These are phyloP conservation scores for Philereme vetulata DNA, from an alignment of 2,888 invertebrate species.

Conservation along the genomic window DNA sequence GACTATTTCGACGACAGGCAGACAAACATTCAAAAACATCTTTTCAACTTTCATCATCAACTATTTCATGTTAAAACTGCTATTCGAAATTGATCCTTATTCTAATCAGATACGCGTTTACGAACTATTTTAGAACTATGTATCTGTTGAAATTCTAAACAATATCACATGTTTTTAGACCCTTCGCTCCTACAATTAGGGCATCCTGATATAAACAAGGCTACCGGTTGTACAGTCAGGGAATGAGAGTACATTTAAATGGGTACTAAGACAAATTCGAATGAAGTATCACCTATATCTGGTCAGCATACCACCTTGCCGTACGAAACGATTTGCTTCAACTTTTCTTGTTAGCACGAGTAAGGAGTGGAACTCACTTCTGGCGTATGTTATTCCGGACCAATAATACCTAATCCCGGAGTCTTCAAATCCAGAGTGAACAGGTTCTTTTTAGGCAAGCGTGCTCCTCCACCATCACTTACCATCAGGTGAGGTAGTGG, in stretches of 20 bases:
- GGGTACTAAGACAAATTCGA: too few species aligned
- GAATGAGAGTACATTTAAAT: not conserved
- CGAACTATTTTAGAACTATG: constrained; percentile 2
- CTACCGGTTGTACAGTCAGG: constrained; percentile 30
- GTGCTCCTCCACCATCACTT: too few species aligned
- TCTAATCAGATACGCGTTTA: not conserved
- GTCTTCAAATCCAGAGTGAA: too few species aligned
- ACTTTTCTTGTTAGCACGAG: too few species aligned
- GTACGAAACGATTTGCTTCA: too few species aligned
- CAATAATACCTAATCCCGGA: too few species aligned
- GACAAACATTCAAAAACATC: not conserved
- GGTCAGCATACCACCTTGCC: too few species aligned
- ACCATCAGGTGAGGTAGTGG: too few species aligned
- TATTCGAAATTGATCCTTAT: not conserved
- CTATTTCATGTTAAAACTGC: not conserved
- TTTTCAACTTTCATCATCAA: not conserved
- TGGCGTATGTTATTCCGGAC: too few species aligned
- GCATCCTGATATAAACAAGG: constrained; percentile 38
- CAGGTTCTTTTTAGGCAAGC: too few species aligned
- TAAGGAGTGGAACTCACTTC: too few species aligned
- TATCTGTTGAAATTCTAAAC: constrained; percentile 23
- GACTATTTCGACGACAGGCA: not conserved
- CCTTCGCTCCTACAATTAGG: constrained; percentile 36
- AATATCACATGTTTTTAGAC: constrained; percentile 22
- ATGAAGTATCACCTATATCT: too few species aligned